Conservation (phyloP, 35 echinoderm and acorn worm species). For the Acanthaster planci region DNA sequence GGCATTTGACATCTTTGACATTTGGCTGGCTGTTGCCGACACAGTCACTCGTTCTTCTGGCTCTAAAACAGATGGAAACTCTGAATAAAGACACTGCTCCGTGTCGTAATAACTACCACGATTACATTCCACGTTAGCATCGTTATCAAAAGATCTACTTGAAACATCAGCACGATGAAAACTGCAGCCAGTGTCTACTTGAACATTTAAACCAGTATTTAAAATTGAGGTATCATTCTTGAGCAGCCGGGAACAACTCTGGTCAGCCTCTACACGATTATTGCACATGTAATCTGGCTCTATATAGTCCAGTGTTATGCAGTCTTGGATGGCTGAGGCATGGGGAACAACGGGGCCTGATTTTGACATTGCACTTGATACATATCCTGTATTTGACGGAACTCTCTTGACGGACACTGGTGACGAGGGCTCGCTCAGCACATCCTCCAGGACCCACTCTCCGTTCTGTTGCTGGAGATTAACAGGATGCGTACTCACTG, state of each 20-base stretch:
- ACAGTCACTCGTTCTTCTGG: not conserved
- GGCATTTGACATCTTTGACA: not conserved
- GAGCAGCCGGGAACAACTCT: not conserved
- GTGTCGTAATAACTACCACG: not conserved
- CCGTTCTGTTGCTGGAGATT: not conserved
- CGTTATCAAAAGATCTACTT: not conserved
- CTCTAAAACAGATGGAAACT: not conserved
- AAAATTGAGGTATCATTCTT: not conserved
- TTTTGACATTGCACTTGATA: not conserved
- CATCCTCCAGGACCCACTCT: slow-evolving; percentile 12
- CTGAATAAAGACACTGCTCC: not conserved
- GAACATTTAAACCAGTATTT: not conserved
- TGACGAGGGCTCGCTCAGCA: not conserved
- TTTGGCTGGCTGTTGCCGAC: not conserved
- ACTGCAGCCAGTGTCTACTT: not conserved
- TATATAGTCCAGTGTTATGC: not conserved
- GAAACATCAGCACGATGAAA: not conserved
- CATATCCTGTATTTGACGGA: not conserved
- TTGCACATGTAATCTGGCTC: not conserved
- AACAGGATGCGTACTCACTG: not conserved
- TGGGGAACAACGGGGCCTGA: not conserved
- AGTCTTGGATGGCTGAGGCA: not conserved
- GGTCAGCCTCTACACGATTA: not conserved
- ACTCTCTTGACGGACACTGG: not conserved
- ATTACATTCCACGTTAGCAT: not conserved